Conservation (phyloP, 2,113 vertebrate species). For the Dicrurus megarhynchus region DNA sequence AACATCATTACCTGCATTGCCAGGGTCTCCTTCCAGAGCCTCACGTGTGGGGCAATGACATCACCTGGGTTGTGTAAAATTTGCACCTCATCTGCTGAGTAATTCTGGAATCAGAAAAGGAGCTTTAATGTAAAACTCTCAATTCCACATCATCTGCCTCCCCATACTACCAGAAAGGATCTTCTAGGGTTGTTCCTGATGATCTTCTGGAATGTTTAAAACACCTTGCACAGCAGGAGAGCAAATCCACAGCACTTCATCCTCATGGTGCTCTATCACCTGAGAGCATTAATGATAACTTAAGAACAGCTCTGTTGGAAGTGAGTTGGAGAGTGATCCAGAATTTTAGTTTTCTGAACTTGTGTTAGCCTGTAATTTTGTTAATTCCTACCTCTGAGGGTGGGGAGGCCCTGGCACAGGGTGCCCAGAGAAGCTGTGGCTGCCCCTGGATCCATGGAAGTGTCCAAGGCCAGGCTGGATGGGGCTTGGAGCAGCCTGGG, state of each 20-base stretch:
- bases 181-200: neutral
- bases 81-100: conserved; percentile 48
- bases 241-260: neutral
- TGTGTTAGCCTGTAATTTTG: neutral
- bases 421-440: neutral
- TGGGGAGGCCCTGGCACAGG: neutral
- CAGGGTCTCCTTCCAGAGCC: neutral
- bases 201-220: neutral
- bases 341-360: neutral
- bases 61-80: neutral
- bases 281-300: neutral
- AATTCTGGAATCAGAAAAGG: neutral
- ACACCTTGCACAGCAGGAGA: neutral
- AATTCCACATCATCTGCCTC: neutral
- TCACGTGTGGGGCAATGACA: neutral
- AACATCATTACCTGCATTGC: neutral
- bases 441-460: neutral
- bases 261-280: neutral
- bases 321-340: neutral
- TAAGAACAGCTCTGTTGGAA: neutral
- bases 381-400: neutral
- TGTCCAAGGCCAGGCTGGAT: neutral
- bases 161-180: neutral
- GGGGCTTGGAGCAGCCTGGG: neutral
- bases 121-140: neutral